These are phyloP conservation scores for Drosophila pruinosa DNA, from an alignment of 1,140 invertebrate genomes.

Conservation along the genomic window DNA sequence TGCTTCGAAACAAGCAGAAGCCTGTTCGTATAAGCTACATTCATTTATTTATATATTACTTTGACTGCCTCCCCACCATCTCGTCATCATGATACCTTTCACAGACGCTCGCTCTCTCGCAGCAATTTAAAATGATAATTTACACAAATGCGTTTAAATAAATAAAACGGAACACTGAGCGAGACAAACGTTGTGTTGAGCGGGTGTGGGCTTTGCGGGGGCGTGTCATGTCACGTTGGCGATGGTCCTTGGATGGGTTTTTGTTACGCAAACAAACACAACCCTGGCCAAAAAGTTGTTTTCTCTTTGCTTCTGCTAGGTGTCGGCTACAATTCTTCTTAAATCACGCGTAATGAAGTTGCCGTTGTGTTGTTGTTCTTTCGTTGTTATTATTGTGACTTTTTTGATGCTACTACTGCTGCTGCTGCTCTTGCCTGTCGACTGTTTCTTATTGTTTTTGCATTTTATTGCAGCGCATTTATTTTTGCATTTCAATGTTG, in stretches of 20 bases:
- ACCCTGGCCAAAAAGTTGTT: conserved; percentile 5
- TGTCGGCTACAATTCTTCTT: conserved; percentile 78
- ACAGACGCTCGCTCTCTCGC: conserved; percentile 9
- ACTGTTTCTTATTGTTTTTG: conserved; percentile 70
- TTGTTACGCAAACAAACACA: conserved; percentile 21
- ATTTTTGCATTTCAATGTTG: conserved; percentile 77
- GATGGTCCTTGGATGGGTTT: no score
- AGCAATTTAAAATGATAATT: conserved; percentile 81
- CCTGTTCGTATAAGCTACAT: conserved; percentile 63
- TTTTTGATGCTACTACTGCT: neutral
- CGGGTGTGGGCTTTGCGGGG: neutral
- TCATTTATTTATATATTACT: conserved; percentile 81
- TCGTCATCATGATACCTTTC: neutral
- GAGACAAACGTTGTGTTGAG: neutral
- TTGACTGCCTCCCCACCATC: conserved; percentile 22
- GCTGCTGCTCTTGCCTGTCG: neutral
- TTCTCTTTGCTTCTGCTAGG: conserved; percentile 37
- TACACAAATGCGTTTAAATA: conserved; percentile 82
- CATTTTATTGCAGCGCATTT: conserved; percentile 79
- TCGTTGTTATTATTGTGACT: neutral
- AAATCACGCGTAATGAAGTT: conserved; percentile 83
- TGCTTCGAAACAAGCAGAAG: conserved; percentile 20
- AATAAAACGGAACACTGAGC: conserved; percentile 64
- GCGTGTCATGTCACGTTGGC: conserved; percentile 8
- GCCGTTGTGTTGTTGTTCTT: conserved; percentile 60